Percentiles rank a stretch among this genome's conserved stretches.
Conservation (phyloP, 1,140 invertebrate genomes). For the Caenorhabditis remanei region DNA sequence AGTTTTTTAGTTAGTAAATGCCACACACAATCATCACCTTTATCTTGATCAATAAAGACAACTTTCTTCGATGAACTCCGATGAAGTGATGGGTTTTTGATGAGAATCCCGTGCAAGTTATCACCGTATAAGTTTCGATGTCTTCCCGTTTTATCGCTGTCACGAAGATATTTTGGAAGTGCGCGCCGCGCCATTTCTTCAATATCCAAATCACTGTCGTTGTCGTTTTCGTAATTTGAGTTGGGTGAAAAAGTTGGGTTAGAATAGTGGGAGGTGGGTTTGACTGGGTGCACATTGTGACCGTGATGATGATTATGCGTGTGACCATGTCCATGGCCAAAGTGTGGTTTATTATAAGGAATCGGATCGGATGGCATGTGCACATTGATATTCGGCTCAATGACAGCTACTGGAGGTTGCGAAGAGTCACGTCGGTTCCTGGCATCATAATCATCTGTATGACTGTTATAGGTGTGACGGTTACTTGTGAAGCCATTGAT, state of each 20-base stretch:
- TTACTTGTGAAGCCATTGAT: constrained; percentile 57
- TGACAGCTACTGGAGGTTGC: constrained; percentile 35
- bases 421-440: constrained; percentile 35
- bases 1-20: background rate
- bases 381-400: constrained; percentile 43
- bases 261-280: constrained; percentile 16
- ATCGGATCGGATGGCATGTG: constrained; percentile 33
- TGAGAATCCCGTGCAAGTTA: constrained; percentile 44
- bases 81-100: constrained; percentile 51
- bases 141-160: constrained; percentile 18
- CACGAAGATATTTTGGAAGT: constrained; percentile 40
- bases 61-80: constrained; percentile 40
- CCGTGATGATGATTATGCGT: background rate
- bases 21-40: constrained; percentile 15
- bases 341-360: constrained; percentile 8
- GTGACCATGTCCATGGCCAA: constrained; percentile 1
- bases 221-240: constrained; percentile 48
- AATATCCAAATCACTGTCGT: constrained; percentile 47
- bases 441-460: constrained; percentile 2
- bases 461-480: constrained; percentile 40
- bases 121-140: constrained; percentile 37
- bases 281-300: constrained; percentile 30
- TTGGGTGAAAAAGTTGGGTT: constrained; percentile 44
- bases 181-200: constrained; percentile 34
- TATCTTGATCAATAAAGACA: constrained; percentile 41